Percentiles rank a stretch among this genome's conserved stretches.
phyloP scores from a whole-genome alignment of 1,140 invertebrate species.

The Apolygus lucorum region DNA sequence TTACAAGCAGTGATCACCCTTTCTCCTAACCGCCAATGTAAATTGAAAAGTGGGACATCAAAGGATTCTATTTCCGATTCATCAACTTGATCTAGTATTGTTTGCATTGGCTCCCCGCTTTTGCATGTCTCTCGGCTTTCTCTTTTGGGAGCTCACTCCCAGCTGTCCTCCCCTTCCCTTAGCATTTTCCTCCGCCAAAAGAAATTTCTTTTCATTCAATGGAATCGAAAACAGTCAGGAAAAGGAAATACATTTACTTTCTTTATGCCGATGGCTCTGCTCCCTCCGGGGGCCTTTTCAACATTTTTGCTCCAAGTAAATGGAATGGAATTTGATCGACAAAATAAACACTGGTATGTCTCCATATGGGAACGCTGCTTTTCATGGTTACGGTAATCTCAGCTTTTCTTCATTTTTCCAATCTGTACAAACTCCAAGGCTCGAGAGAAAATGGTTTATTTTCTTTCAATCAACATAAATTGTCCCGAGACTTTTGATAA shows the following conservation, averaged over 20 bases:
- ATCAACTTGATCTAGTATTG: background rate
- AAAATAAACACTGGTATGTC: no score
- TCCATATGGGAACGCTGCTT: no score
- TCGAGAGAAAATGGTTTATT: no score
- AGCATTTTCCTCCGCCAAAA: background rate
- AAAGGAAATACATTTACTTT: background rate
- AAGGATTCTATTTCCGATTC: slow-evolving; percentile 1
- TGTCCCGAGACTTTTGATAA: no score
- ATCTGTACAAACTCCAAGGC: no score
- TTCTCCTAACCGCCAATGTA: background rate
- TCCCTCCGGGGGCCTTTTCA: no score
- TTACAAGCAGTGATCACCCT: background rate
- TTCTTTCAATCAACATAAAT: no score
- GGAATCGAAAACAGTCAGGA: background rate
- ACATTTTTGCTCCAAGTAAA: no score
- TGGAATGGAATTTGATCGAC: no score
- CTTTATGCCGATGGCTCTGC: no score
- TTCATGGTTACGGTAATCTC: no score
- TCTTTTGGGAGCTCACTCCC: background rate
- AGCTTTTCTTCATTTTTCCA: no score
- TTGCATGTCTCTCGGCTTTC: background rate
- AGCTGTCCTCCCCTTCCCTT: background rate
- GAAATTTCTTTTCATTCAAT: background rate
- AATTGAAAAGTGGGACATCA: slow-evolving; percentile 1
- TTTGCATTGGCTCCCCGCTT: background rate